phyloP scores from a whole-genome alignment of 2,797 vertebrate species.

The Thalassophryne amazonica region DNA sequence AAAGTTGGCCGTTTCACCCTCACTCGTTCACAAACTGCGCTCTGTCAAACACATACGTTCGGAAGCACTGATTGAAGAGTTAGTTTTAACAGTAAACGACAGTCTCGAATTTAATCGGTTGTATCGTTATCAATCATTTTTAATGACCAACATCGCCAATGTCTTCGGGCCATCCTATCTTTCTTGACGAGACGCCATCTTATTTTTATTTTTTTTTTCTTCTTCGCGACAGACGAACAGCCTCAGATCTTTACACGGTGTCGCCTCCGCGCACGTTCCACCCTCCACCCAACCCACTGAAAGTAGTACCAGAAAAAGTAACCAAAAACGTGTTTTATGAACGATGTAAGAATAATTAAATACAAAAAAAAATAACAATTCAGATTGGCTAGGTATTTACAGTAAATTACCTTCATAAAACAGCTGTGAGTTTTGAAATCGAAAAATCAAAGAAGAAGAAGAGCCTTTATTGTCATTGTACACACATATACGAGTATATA shows the following conservation, averaged over 20 bases:
- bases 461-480: too few species aligned
- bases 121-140: constrained; percentile 60
- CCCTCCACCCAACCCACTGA: constrained; percentile 32
- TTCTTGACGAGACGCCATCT: constrained; percentile 84
- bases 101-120: constrained; percentile 36
- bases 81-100: constrained; percentile 23
- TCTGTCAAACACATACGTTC: constrained; percentile 11
- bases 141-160: constrained; percentile 60
- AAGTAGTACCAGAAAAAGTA: constrained; percentile 65
- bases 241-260: constrained; percentile 54
- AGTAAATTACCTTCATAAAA: too few species aligned
- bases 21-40: constrained; percentile 47
- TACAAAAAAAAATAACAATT: too few species aligned
- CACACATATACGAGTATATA: too few species aligned
- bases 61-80: constrained; percentile 2
- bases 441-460: too few species aligned
- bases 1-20: constrained; percentile 61
- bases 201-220: constrained; percentile 84
- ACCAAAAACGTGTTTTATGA: too few species aligned
- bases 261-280: constrained; percentile 48
- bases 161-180: constrained; percentile 75
- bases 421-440: too few species aligned
- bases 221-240: constrained; percentile 80
- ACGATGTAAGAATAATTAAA: too few species aligned
- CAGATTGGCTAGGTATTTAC: too few species aligned